phyloP scores from a whole-genome alignment of 1,140 invertebrate species.

The Platorchestia sp. region DNA sequence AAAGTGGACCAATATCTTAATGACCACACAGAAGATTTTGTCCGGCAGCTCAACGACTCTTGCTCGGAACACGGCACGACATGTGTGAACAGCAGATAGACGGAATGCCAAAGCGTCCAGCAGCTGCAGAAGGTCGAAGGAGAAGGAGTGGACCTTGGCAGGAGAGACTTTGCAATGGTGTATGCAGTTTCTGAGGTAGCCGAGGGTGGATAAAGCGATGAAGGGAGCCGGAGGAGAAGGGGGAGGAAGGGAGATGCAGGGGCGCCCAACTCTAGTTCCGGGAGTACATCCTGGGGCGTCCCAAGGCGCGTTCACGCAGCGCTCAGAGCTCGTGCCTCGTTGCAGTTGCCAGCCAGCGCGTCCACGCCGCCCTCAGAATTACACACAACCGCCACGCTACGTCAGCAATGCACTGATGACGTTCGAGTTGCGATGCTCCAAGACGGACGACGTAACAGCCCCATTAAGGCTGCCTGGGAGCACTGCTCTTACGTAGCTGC shows the following conservation, averaged over 20 bases:
- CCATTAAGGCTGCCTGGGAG: not conserved
- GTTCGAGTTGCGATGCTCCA: not conserved
- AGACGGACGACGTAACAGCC: not conserved
- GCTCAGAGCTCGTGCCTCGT: not conserved
- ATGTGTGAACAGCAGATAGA: not conserved
- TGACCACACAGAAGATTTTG: not conserved
- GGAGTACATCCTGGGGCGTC: slow-evolving; percentile 54
- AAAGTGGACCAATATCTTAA: not conserved
- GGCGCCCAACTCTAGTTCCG: slow-evolving; percentile 52
- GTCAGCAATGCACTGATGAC: not conserved
- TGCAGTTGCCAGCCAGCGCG: not conserved
- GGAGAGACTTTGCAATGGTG: slow-evolving; percentile 46
- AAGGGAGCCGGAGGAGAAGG: not conserved
- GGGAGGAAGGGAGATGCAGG: not conserved
- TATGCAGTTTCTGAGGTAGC: slow-evolving; percentile 38
- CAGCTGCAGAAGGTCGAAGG: slow-evolving; percentile 17
- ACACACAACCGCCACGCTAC: not conserved
- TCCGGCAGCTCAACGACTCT: not conserved
- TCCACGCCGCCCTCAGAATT: not conserved
- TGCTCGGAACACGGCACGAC: not conserved
- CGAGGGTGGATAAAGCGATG: not conserved
- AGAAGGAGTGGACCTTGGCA: slow-evolving; percentile 11
- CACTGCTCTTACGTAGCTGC: not conserved
- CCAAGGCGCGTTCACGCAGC: slow-evolving; percentile 38
- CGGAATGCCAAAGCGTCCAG: slow-evolving; percentile 31